Evolutionary conservation across 2,797 vertebrate species (phyloP).

Genomic region (Luscinia megarhynchos): DNA sequence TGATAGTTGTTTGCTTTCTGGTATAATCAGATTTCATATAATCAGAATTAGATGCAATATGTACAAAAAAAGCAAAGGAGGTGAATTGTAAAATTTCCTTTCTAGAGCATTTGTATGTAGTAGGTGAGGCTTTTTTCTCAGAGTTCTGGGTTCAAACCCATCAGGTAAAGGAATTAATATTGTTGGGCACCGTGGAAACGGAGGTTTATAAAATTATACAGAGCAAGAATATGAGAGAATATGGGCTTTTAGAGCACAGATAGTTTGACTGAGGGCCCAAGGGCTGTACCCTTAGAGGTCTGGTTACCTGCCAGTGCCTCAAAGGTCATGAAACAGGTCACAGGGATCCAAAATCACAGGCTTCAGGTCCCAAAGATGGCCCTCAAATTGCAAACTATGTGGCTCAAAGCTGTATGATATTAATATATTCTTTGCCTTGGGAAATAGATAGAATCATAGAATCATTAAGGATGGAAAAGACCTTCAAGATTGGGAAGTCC

Average conservation of each 20-base stretch:
- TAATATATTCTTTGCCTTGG: neutral
- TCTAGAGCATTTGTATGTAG: neutral
- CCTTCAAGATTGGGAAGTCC: neutral
- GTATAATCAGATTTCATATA: no score
- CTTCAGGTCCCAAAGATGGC: neutral
- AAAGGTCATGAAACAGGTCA: neutral
- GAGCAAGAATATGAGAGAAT: neutral
- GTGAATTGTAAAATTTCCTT: neutral
- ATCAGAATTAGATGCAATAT: neutral
- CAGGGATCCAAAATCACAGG: neutral
- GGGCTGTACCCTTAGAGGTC: rapidly evolving
- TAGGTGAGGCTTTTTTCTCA: neutral
- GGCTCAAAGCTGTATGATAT: neutral
- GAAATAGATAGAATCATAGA: neutral
- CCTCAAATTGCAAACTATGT: neutral
- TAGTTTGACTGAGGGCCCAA: rapidly evolving
- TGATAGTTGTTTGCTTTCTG: neutral
- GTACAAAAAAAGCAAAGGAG: neutral
- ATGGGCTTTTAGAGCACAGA: neutral
- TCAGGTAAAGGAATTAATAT: neutral
- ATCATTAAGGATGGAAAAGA: neutral
- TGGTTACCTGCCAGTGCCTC: neutral
- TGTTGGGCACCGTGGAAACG: rapidly evolving
- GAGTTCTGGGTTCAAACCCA: neutral
- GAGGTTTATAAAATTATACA: neutral